Evolutionary conservation across 2,113 vertebrate genomes (phyloP).

Genomic region (Xiphophorus couchianus): DNA sequence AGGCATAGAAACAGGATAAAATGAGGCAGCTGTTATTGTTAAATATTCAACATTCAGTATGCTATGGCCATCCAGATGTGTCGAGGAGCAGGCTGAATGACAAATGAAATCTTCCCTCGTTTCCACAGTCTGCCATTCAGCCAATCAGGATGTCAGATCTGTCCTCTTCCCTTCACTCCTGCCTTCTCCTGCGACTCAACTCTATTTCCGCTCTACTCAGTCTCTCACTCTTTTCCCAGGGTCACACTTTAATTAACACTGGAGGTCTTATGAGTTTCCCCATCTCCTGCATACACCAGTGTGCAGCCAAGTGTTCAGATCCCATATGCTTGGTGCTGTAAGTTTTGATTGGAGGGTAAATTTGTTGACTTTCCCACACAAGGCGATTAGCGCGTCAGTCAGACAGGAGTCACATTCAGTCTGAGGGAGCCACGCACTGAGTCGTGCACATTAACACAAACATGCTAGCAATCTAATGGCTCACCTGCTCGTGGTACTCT

Average conservation of each 20-base stretch:
- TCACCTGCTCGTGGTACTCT: conserved; percentile 95
- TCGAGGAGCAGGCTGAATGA: conserved; percentile 44
- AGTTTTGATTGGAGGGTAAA: conserved; percentile 69
- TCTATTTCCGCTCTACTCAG: background rate
- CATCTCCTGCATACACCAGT: conserved; percentile 42
- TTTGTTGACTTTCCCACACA: conserved; percentile 55
- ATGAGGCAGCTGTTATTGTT: conserved; percentile 18
- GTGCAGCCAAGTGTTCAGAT: conserved; percentile 5
- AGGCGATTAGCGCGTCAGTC: conserved; percentile 61
- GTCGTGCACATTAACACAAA: conserved; percentile 5
- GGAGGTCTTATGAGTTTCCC: conserved; percentile 72
- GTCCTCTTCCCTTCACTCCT: conserved; percentile 26
- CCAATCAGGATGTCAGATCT: conserved; percentile 58
- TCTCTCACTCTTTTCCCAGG: conserved; percentile 60
- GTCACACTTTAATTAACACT: conserved; percentile 80
- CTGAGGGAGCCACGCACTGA: background rate
- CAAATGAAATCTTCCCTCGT: conserved; percentile 32
- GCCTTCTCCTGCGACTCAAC: conserved; percentile 20
- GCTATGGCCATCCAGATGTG: conserved; percentile 20
- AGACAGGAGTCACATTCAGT: conserved; percentile 30
- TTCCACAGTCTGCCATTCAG: conserved; percentile 36
- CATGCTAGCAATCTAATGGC: conserved; percentile 11
- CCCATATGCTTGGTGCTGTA: conserved; percentile 55
- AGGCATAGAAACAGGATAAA: conserved; percentile 19
- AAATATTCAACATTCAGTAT: conserved; percentile 27